phyloP scores from a whole-genome alignment of 1,140 invertebrate genomes.

The Penaeus japonicus region DNA sequence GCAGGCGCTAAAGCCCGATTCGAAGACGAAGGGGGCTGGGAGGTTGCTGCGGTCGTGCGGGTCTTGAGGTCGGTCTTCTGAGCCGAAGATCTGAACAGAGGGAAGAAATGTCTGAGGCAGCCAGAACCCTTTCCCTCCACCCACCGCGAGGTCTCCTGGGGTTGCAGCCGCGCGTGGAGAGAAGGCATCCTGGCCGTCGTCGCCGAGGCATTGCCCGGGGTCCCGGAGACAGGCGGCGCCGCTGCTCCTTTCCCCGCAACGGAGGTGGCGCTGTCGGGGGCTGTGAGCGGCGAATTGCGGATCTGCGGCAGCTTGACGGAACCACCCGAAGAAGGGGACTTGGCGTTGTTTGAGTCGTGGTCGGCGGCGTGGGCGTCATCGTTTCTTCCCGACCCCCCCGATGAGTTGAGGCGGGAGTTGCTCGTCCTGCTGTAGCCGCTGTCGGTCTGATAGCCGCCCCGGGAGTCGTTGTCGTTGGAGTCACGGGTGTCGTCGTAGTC shows the following conservation, averaged over 20 bases:
- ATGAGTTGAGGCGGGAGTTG: too few relatives aligned
- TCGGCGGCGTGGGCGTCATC: not conserved
- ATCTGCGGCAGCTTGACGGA: constrained; percentile 10
- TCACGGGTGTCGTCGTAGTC: too few relatives aligned
- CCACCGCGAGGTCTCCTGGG: not conserved
- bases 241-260: constrained; percentile 1
- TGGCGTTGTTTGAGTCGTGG: not conserved
- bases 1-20: too few relatives aligned
- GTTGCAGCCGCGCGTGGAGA: not conserved
- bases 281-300: not conserved
- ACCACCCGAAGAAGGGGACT: not conserved
- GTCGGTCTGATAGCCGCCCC: too few relatives aligned
- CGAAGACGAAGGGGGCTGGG: too few relatives aligned
- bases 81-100: not conserved
- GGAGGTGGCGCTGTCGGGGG: not conserved
- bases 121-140: constrained; percentile 16
- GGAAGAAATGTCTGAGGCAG: not conserved
- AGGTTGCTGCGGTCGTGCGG: not conserved
- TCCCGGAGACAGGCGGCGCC: not conserved
- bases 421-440: too few relatives aligned
- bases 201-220: not conserved
- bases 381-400: too few relatives aligned
- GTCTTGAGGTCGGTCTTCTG: not conserved
- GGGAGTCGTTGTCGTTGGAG: too few relatives aligned
- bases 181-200: not conserved